Percentiles rank a stretch among this genome's conserved stretches.
phyloP scores from a whole-genome alignment of 1,140 invertebrate genomes.

The Temnothorax longispinosus region DNA sequence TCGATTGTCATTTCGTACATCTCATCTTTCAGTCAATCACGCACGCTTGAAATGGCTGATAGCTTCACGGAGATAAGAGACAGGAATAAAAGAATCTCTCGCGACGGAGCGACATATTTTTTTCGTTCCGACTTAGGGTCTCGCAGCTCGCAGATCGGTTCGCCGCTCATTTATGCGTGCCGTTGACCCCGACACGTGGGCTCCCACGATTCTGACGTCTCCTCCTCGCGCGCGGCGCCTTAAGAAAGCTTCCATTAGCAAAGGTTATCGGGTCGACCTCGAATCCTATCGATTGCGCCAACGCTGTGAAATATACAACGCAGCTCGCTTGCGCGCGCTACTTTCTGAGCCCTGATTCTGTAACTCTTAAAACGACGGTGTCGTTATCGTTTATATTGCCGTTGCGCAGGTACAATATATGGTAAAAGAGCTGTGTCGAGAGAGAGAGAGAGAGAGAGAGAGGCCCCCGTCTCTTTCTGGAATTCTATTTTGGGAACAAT shows the following conservation, averaged over 20 bases:
- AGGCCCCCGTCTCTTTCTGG: neutral
- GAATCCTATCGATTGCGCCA: constrained; percentile 71
- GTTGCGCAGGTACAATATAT: too few species aligned
- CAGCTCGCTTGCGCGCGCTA: constrained; percentile 7
- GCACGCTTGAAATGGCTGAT: neutral
- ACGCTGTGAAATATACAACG: constrained; percentile 59
- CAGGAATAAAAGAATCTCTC: neutral
- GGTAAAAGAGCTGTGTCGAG: too few species aligned
- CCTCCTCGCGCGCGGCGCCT: constrained; percentile 41
- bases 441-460: neutral
- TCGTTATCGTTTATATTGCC: too few species aligned
- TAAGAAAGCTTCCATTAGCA: constrained; percentile 68
- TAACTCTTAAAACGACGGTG: too few species aligned
- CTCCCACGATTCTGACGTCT: constrained; percentile 66
- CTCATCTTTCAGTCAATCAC: neutral
- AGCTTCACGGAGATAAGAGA: neutral
- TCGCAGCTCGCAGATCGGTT: constrained; percentile 5
- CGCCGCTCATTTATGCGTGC: constrained; percentile 47
- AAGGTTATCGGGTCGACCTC: constrained; percentile 76
- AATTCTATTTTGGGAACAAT: constrained; percentile 13
- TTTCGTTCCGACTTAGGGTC: neutral
- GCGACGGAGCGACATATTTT: neutral
- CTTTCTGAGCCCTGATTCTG: neutral
- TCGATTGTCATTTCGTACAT: neutral
- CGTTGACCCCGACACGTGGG: constrained; percentile 65